Evolutionary conservation across 2,797 vertebrate genomes (phyloP).

Genomic region (Microcaecilia unicolor): DNA sequence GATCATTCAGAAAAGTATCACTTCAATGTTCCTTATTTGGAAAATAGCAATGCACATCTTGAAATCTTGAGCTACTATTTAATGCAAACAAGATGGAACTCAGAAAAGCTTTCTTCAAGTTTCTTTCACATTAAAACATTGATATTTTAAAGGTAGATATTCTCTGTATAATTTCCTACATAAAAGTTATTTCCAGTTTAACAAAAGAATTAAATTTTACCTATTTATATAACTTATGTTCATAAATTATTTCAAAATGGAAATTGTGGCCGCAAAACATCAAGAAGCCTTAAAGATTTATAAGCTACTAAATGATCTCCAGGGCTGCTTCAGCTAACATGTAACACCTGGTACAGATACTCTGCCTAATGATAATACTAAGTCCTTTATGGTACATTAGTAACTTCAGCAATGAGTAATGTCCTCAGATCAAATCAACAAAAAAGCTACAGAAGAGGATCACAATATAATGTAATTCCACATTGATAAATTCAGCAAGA

Average conservation of each 20-base stretch:
- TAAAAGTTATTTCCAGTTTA: no score
- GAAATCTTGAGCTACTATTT: no score
- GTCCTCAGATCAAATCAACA: slow-evolving; percentile 41
- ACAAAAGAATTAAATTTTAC: not conserved
- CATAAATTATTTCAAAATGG: slow-evolving; percentile 13
- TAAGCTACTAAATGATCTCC: slow-evolving; percentile 41
- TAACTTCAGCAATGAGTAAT: slow-evolving; percentile 59
- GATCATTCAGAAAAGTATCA: no score
- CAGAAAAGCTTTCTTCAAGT: no score
- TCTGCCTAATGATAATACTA: slow-evolving; percentile 46
- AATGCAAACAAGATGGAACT: no score
- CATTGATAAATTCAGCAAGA: slow-evolving; percentile 41
- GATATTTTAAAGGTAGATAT: no score
- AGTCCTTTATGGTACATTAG: slow-evolving; percentile 56
- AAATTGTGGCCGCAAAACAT: slow-evolving; percentile 21
- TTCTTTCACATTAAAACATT: no score
- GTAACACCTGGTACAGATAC: slow-evolving; percentile 47
- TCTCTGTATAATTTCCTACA: no score
- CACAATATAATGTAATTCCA: slow-evolving; percentile 50
- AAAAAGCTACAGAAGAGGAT: slow-evolving; percentile 61
- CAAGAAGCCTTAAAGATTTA: slow-evolving; percentile 37
- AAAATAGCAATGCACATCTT: no score
- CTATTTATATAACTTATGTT: slow-evolving; percentile 13
- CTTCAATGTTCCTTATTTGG: no score
- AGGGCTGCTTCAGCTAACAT: slow-evolving; percentile 39